Evolutionary conservation across 2,888 invertebrate genomes (phyloP).

Genomic region (Leptopilina myrica): DNA sequence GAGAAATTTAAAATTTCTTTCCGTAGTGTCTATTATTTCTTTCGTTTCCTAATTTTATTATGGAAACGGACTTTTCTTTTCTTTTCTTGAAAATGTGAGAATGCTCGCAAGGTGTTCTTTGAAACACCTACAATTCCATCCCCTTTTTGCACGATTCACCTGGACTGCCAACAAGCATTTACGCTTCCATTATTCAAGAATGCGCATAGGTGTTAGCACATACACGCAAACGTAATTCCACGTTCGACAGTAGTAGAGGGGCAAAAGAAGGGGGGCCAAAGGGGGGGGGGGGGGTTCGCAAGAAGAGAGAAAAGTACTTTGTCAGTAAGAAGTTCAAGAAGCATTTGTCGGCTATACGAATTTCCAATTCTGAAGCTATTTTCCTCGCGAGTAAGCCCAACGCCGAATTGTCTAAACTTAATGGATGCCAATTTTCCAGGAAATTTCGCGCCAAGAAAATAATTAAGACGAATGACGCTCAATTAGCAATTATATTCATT

Average conservation of each 20-base stretch:
- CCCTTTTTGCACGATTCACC: constrained; percentile 41
- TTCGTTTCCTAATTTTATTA: neutral
- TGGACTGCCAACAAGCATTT: constrained; percentile 52
- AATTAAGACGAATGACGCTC: constrained; percentile 26
- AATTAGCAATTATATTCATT: neutral
- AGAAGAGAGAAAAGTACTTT: constrained; percentile 38
- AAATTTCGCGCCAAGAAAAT: constrained; percentile 34
- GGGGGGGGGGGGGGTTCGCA: neutral
- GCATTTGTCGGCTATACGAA: constrained; percentile 36
- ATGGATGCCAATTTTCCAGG: constrained; percentile 29
- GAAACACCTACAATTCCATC: constrained; percentile 16
- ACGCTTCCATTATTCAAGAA: constrained; percentile 57
- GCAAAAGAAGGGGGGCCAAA: neutral
- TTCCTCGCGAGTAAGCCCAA: constrained; percentile 29
- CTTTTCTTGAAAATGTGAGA: constrained; percentile 31
- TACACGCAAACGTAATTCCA: constrained; percentile 20
- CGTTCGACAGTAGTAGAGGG: neutral
- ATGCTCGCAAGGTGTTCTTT: constrained; percentile 13
- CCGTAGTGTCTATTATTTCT: neutral
- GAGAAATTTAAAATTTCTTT: no score
- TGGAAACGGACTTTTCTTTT: neutral
- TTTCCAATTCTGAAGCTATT: constrained; percentile 42
- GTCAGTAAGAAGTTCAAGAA: constrained; percentile 37
- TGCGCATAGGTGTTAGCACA: constrained; percentile 46
- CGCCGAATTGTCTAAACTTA: constrained; percentile 16